phyloP scores from a whole-genome alignment of 2,113 vertebrate genomes.

The Verasper variegatus region DNA sequence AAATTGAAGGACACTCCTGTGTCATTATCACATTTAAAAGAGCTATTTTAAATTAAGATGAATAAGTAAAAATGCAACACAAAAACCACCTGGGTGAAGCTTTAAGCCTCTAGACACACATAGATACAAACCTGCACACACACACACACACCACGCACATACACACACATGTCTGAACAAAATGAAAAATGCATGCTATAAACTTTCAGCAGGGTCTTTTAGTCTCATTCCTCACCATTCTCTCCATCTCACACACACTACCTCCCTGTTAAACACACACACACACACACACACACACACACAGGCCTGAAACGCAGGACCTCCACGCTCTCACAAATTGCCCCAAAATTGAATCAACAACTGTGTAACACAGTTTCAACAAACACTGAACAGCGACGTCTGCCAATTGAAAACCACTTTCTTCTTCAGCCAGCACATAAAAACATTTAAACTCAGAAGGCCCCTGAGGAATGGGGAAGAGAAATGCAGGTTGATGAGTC shows the following conservation, averaged over 20 bases:
- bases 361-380: conserved; percentile 35
- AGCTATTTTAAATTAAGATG: not conserved
- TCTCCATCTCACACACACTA: not conserved
- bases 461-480: not conserved
- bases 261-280: not conserved
- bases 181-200: not conserved
- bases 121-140: not conserved
- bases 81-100: not conserved
- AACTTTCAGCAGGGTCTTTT: not conserved
- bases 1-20: not conserved
- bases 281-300: not conserved
- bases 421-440: not conserved
- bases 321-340: conserved; percentile 25
- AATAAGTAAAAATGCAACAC: not conserved
- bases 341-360: conserved; percentile 54
- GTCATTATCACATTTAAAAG: not conserved
- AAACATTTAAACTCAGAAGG: conserved; percentile 5
- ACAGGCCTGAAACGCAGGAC: conserved; percentile 17
- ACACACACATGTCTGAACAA: not conserved
- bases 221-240: not conserved
- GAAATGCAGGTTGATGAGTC: not conserved
- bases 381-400: conserved; percentile 19
- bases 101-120: not conserved
- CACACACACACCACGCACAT: not conserved
- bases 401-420: conserved; percentile 24